Evolutionary conservation across 2,797 vertebrate species (phyloP), one percentile per base, ranked within the genome.

Genomic region (Rhinella marina): DNA sequence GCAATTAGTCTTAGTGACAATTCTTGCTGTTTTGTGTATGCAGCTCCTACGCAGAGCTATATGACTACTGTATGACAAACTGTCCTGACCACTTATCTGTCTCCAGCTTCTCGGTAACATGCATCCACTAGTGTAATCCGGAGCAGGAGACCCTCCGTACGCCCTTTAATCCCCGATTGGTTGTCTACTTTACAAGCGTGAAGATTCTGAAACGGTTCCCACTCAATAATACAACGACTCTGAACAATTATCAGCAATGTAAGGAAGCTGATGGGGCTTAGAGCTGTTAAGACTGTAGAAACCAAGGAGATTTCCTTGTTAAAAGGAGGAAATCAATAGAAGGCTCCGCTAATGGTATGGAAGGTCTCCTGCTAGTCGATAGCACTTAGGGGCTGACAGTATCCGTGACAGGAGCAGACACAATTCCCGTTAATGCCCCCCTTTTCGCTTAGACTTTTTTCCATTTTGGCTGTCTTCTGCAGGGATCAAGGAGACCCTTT

Each of bases 301-400:
- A 91, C 90, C 80, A 54, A 0, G 0, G 17, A 59, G 91, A 92
- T 87, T 75, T 93, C 29, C 91, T 91, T 91, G 90, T 93, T 92
- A 84, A 90, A 91, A 88, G 85, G 80, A 89, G 50, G 91, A 93
- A 93, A 94, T 93, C 93, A 84, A 93, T 93, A 90, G 7, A 48
- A 75, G 59, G 80, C 90, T 68, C 0, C 0, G 90, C 90, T 93
- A 90, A 92, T 91, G 92, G 90, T 91, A 92, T 25, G 86, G 9
- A 90, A 86, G 92, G 81, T 64, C 64, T 92, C 17, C 80, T 90
- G 87, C 92, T 14, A 92, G 92, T 93, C 88, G 2, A 90, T 92
- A 94, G 93, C 93, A 95, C 93, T 94, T 90, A 93, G 87, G 90
- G 92, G 64, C 91, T 85, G 90, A 77, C 7, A 25, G 5, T 82